These are phyloP conservation scores for Cabera pusaria DNA, from an alignment of 2,888 invertebrate species.

Conservation along the genomic window DNA sequence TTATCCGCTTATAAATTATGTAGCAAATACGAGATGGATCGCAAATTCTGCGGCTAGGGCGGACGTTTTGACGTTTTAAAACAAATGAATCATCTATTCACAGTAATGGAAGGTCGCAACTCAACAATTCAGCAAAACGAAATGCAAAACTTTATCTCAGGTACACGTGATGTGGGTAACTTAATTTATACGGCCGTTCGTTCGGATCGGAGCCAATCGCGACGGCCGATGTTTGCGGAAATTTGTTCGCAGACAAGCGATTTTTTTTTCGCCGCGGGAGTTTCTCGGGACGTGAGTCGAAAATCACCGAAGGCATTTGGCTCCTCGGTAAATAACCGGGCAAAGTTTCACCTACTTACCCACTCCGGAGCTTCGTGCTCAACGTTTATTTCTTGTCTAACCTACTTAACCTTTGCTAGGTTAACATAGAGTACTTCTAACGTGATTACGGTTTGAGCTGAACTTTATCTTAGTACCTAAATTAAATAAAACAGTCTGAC, in stretches of 20 bases:
- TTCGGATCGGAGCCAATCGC: conserved; percentile 51
- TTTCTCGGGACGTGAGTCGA: conserved; percentile 54
- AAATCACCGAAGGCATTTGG: conserved; percentile 45
- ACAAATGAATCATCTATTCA: conserved; percentile 31
- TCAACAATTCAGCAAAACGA: conserved; percentile 34
- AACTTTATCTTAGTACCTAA: too few relatives aligned
- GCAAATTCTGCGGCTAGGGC: conserved; percentile 39
- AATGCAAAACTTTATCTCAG: conserved; percentile 49
- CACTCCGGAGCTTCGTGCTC: conserved; percentile 14
- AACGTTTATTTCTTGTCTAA: conserved; percentile 14
- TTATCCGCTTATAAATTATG: conserved; percentile 67
- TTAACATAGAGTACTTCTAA: conserved; percentile 6
- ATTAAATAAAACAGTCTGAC: too few relatives aligned
- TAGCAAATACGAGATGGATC: conserved; percentile 53
- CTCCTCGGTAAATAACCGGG: conserved; percentile 40
- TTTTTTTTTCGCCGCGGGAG: conserved; percentile 53
- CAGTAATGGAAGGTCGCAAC: conserved; percentile 16
- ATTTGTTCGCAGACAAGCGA: conserved; percentile 59
- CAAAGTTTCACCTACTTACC: conserved; percentile 31
- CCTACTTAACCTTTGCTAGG: conserved; percentile 14
- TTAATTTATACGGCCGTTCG: conserved; percentile 59
- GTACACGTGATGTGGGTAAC: conserved; percentile 54
- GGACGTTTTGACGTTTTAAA: conserved; percentile 38
- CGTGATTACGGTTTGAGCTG: conserved; percentile 2
- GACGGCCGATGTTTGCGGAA: conserved; percentile 52